Percentiles rank a stretch among this genome's conserved stretches.
Evolutionary conservation across 2,113 vertebrate species (phyloP).

Genomic region (Oenanthe melanoleuca): DNA sequence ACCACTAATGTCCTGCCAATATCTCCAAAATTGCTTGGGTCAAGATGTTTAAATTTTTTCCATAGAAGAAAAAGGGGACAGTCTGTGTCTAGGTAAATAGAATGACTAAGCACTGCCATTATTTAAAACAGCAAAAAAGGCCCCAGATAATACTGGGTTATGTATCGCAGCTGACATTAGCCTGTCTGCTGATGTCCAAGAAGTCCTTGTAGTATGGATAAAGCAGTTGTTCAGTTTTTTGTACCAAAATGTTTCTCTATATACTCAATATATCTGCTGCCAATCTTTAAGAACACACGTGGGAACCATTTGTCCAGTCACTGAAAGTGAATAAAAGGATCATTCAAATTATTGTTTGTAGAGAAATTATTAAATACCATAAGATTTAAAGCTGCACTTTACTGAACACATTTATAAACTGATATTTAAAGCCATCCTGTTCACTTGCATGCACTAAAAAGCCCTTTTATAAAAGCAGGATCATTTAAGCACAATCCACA

Average conservation of each 20-base stretch:
- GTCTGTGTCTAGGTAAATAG: neutral
- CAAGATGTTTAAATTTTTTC: neutral
- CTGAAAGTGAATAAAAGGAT: neutral
- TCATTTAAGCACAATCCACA: neutral
- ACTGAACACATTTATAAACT: neutral
- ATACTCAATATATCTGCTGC: neutral
- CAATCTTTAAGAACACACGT: neutral
- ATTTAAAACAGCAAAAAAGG: neutral
- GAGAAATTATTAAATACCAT: neutral
- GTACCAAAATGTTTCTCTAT: neutral
- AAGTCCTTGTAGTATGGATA: neutral
- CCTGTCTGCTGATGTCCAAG: neutral
- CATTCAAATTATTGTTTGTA: neutral
- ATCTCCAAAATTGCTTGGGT: neutral
- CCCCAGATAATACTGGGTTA: neutral
- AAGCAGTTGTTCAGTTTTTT: neutral
- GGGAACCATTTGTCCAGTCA: neutral
- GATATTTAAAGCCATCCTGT: neutral
- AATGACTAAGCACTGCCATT: neutral
- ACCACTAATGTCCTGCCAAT: neutral
- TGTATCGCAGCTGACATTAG: neutral
- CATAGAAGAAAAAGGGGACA: neutral
- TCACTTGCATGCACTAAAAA: constrained; percentile 1
- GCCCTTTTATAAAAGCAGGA: neutral
- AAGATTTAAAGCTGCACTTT: constrained; percentile 8